Evolutionary conservation across 1,140 invertebrate genomes (phyloP).

Genomic region (Drosophila leontia): DNA sequence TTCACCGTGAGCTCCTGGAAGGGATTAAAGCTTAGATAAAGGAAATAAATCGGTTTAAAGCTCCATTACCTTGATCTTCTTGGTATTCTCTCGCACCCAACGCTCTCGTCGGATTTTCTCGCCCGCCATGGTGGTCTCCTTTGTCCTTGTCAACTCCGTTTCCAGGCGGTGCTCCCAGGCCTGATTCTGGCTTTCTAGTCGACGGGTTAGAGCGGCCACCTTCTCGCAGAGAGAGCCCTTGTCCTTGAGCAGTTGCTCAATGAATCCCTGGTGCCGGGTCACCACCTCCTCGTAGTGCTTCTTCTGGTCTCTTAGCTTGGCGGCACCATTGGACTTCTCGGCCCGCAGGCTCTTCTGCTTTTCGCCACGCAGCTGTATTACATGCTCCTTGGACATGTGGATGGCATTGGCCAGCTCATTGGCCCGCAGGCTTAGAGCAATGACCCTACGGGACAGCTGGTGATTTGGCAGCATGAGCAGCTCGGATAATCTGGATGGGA

Average conservation of each 20-base stretch:
- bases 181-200: slow-evolving; percentile 85
- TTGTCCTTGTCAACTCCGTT: slow-evolving; percentile 88
- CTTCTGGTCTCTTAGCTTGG: slow-evolving; percentile 87
- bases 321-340: slow-evolving; percentile 73
- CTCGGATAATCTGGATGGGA: slow-evolving; percentile 64
- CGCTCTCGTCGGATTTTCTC: slow-evolving; percentile 89
- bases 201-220: slow-evolving; percentile 87
- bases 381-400: slow-evolving; percentile 82
- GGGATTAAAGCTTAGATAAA: too few relatives aligned
- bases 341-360: slow-evolving; percentile 76
- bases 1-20: slow-evolving; percentile 90
- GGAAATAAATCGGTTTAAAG: too few relatives aligned
- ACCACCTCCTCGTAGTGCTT: slow-evolving; percentile 88
- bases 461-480: slow-evolving; percentile 83
- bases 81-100: slow-evolving; percentile 89
- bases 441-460: slow-evolving; percentile 78
- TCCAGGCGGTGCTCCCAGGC: slow-evolving; percentile 88
- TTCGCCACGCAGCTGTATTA: slow-evolving; percentile 72
- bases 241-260: slow-evolving; percentile 89
- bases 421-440: slow-evolving; percentile 75
- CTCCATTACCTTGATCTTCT: slow-evolving; percentile 88
- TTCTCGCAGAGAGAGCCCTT: slow-evolving; percentile 89
- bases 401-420: slow-evolving; percentile 84
- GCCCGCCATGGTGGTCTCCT: slow-evolving; percentile 88
- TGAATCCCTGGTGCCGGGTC: slow-evolving; percentile 89